A percentile compares a stretch with the other conserved stretches of the same genome.
These are phyloP conservation scores for Mythimna lalbum DNA, from an alignment of 2,888 invertebrate species.

Conservation along the genomic window DNA sequence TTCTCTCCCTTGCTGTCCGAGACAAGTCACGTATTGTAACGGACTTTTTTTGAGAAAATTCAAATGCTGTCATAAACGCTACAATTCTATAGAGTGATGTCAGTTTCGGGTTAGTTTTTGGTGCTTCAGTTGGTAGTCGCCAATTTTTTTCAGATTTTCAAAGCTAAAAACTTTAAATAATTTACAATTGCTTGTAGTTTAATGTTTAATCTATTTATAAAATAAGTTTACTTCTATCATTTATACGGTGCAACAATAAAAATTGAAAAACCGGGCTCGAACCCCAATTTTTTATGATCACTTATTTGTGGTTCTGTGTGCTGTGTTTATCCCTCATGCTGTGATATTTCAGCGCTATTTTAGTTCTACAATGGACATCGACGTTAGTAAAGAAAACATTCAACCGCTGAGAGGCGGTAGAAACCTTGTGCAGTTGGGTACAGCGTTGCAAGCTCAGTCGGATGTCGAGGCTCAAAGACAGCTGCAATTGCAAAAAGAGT, in stretches of 20 bases:
- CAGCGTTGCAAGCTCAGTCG: constrained; percentile 94
- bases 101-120: constrained; percentile 85
- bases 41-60: constrained; percentile 75
- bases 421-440: constrained; percentile 94
- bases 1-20: background rate
- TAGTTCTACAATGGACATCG: constrained; percentile 93
- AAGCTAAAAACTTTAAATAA: constrained; percentile 73
- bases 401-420: constrained; percentile 97
- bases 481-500: constrained; percentile 93
- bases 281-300: constrained; percentile 73
- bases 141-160: constrained; percentile 83
- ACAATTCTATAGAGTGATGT: constrained; percentile 80
- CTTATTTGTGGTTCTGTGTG: constrained; percentile 81
- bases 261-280: constrained; percentile 58
- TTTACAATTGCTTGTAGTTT: constrained; percentile 57
- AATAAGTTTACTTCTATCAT: constrained; percentile 60
- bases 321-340: constrained; percentile 86
- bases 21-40: constrained; percentile 59
- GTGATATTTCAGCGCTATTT: constrained; percentile 80
- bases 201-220: constrained; percentile 61
- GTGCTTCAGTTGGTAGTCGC: constrained; percentile 87
- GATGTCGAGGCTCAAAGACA: constrained; percentile 93
- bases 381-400: constrained; percentile 97
- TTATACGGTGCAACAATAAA: constrained; percentile 58
- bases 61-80: constrained; percentile 82